Conservation (phyloP, 2,113 vertebrate species). For the Tympanuchus pallidicinctus region DNA sequence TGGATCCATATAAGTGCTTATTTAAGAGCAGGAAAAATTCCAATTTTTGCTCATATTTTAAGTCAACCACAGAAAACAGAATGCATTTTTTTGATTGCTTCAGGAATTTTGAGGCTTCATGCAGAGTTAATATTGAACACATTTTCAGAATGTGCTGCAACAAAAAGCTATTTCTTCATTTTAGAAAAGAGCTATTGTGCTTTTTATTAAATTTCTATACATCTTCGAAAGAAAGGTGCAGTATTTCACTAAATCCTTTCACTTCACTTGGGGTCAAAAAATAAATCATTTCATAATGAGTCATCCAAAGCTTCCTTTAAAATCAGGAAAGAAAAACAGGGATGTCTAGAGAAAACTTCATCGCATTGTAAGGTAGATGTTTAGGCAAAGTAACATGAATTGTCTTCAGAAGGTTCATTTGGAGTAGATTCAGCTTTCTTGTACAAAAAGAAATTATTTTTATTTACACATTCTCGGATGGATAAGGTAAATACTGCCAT, state of each 20-base stretch:
- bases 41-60: not conserved
- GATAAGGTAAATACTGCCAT: not conserved
- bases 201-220: not conserved
- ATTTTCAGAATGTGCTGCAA: not conserved
- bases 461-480: not conserved
- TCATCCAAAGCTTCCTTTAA: not conserved
- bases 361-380: rapidly evolving
- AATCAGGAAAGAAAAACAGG: not conserved
- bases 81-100: rapidly evolving
- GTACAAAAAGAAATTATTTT: not conserved
- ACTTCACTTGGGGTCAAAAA: not conserved
- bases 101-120: not conserved
- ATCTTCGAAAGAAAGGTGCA: not conserved
- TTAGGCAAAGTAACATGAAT: not conserved
- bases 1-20: not conserved
- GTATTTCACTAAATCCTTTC: not conserved
- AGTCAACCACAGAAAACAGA: not conserved
- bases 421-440: not conserved
- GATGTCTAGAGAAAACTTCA: not conserved
- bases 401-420: not conserved
- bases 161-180: not conserved
- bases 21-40: not conserved
- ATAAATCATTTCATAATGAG: not conserved
- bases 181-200: not conserved
- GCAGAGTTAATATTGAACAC: not conserved